These are phyloP conservation scores for Chrysocyon brachyurus DNA, from an alignment of 2,797 vertebrate species.

Conservation along the genomic window DNA sequence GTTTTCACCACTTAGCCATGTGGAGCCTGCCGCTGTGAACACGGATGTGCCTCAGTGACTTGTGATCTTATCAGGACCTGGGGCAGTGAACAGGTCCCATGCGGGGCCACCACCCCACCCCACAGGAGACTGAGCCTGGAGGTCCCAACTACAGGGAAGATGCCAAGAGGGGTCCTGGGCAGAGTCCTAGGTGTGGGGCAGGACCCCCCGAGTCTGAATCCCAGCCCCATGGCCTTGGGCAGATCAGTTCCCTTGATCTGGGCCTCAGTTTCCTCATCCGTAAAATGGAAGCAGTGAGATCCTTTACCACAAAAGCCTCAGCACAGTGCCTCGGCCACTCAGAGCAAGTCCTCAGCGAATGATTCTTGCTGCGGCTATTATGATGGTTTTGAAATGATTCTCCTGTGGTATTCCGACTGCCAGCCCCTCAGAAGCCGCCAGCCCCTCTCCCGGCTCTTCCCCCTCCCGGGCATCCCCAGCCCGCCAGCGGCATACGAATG, in stretches of 20 bases:
- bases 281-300: neutral
- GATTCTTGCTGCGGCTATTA: neutral
- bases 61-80: too few relatives aligned
- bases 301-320: neutral
- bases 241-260: neutral
- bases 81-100: too few relatives aligned
- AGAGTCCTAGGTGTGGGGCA: neutral
- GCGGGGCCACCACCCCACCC: neutral
- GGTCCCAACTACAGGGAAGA: neutral
- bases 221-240: neutral
- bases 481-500: conserved; percentile 51
- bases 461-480: neutral
- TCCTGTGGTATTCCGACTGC: rapidly evolving
- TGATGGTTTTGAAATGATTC: neutral
- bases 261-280: neutral
- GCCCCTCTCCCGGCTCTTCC: rapidly evolving
- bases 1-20: neutral
- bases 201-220: neutral
- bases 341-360: rapidly evolving
- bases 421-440: neutral
- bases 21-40: neutral
- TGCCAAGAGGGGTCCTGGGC: neutral
- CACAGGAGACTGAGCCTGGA: neutral
- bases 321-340: rapidly evolving
- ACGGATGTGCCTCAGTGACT: neutral